Evolutionary conservation across 1,140 invertebrate species (phyloP).

Genomic region (Atta texana): DNA sequence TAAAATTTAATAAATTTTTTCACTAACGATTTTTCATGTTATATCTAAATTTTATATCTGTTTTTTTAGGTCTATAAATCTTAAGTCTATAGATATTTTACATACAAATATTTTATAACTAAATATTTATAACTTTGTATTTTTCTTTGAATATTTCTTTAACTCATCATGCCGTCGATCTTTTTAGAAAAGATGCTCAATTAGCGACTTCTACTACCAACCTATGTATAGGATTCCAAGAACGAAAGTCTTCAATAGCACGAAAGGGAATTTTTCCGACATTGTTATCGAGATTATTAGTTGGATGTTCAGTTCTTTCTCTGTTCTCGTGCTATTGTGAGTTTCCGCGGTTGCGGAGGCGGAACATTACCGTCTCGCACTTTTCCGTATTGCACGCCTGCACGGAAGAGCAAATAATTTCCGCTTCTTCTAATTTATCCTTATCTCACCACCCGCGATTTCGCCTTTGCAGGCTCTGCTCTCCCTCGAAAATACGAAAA

Average conservation of each 20-base stretch:
- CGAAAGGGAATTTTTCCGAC: constrained; percentile 51
- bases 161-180: not conserved
- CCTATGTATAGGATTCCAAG: not conserved
- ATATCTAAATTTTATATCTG: not conserved
- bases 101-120: not conserved
- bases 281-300: constrained; percentile 69
- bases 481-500: constrained; percentile 23
- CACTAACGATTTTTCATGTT: not conserved
- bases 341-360: constrained; percentile 23
- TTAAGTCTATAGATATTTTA: not conserved
- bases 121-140: not conserved
- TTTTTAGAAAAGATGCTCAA: not conserved
- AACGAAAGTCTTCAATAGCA: constrained; percentile 7
- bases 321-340: not conserved
- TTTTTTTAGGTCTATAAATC: not conserved
- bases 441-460: constrained; percentile 16
- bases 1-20: too few relatives aligned
- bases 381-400: constrained; percentile 58
- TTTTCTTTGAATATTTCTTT: constrained; percentile 14
- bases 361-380: constrained; percentile 52
- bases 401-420: constrained; percentile 49
- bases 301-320: constrained; percentile 62
- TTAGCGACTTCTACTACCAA: not conserved
- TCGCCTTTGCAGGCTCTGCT: not conserved
- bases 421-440: constrained; percentile 36